A percentile compares a stretch with the other conserved stretches of the same genome.
Conservation (phyloP, 2,797 vertebrate genomes). For the Crypturellus tataupa region DNA sequence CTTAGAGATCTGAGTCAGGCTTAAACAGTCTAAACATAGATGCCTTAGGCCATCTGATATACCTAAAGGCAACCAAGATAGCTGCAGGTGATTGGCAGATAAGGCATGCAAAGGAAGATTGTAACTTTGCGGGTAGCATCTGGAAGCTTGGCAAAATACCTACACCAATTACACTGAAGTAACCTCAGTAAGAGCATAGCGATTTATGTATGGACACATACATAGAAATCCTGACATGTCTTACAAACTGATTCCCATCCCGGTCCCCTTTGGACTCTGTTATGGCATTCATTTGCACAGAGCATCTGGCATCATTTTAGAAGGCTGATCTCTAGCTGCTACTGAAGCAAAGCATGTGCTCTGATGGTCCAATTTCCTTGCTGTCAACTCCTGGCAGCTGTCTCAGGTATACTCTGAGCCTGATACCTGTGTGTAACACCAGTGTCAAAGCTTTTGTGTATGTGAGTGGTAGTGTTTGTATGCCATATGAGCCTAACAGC, state of each 20-base stretch:
- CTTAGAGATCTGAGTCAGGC: not conserved
- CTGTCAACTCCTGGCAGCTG: not conserved
- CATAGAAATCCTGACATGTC: not conserved
- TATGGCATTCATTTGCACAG: not conserved
- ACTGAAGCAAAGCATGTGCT: not conserved
- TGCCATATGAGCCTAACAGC: rapidly evolving
- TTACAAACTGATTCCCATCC: not conserved
- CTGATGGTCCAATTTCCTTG: not conserved
- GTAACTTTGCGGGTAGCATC: not conserved
- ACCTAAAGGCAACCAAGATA: not conserved
- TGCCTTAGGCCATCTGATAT: not conserved
- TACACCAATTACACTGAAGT: not conserved
- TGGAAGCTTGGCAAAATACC: not conserved
- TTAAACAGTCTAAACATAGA: not conserved
- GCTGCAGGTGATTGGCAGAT: not conserved
- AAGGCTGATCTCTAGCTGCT: not conserved
- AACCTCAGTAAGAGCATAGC: not conserved
- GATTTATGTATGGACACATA: not conserved
- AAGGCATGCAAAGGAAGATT: not conserved
- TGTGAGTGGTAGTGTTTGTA: not conserved
- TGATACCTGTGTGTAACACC: not conserved
- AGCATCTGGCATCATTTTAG: not conserved
- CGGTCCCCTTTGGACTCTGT: not conserved
- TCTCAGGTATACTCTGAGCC: not conserved
- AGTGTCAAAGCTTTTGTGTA: not conserved